Base-by-base conservation (phyloP, 2,888 invertebrate species). In the Sthenelais limicola region DNA sequence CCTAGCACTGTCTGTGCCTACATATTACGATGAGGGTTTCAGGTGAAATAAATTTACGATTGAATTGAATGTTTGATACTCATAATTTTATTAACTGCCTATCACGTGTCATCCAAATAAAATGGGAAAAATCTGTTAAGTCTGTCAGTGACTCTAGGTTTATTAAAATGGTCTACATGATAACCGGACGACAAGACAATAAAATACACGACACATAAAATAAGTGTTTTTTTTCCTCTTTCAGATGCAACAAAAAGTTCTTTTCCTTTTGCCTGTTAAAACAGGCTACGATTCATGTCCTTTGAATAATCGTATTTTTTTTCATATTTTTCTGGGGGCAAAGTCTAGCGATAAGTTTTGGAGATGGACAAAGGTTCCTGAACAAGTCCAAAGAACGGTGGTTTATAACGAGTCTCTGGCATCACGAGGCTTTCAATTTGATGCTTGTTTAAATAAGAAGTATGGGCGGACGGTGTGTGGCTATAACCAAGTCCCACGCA, bases 391-490 rank as follows among this genome's bases (percentile, higher is more conserved):
- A 56, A 56, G 56, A 56, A 56, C 62, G 62, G 62, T 62, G 62
- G 62, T 38, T 62, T 43, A 38, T 62, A 38, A 4, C 35, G 62
- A 62, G 62, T 62, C 62, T 38, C 62, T 62, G 62, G 62, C 62
- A 62, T 62, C 62, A 62, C 62, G 62, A 38, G 62, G 62, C 38
- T 38, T 38, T n/a, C n/a, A n/a, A n/a, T n/a, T n/a, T 38, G 38
- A 38, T 62, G 62, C 24, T 62, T 21, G 24, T n/a, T 62, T 38
- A 62, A 62, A 21, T 15, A 35, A 51, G 12, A 7, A 62, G n/a
- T n/a, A 38, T 32, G 62, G 62, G 62, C 62, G 62, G 62, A 62
- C 62, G 62, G 62, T 62, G 62, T 62, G 62, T n/a, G n/a, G n/a
- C n/a, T n/a, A n/a, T n/a, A n/a, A n/a, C 62, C 43, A n/a, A 12